Evolutionary conservation across 1,140 invertebrate species (phyloP), one percentile per base, ranked within the genome.

Genomic region (Laupala kohalensis): DNA sequence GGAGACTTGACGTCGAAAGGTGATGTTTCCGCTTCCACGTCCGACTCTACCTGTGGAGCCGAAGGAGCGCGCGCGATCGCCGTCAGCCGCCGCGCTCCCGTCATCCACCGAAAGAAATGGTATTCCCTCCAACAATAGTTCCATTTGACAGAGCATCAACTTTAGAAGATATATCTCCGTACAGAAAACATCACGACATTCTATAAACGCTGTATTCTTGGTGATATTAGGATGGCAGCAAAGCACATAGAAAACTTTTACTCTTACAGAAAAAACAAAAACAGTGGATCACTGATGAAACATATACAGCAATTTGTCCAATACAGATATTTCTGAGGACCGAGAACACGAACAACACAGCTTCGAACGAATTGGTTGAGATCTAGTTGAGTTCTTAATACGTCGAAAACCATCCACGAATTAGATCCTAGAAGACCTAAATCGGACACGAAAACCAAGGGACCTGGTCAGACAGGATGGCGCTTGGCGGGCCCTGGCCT

Each of bases 1-100:
- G 79, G 82, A 69, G 81, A 84, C 76, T 84, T 86, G 6, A 83
- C 85, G 30, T 86, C 85, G 74, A 87, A 87, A 72, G 85, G 84
- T 23, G 84, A 86, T 15, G 80, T 83, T 71, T 87, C 86, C 69
- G 84, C 86, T 72, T 87, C 86, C 66, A 86, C 79, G 76, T 87
- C 86, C 66, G 86, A 87, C 74, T 87, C 86, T 74, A 86, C 85
- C 84, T 85, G 77, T 71, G 78, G 29, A 3, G 78, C 2, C n/a
- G 12, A 26, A 19, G 5, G 5, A 15, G 5, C n/a, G 12, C 65
- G 29, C 67, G 29, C 27, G 15, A 37, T 9, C 15, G 24, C 25
- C 67, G 25, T 67, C 13, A 1, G 23, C 19, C 25, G 23, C 26
- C 5, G 25, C 64, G 12, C 26, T 6, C 19, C 28, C n/a, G 25